Percentiles rank a stretch among this genome's conserved stretches.
Conservation (phyloP, 2,797 vertebrate genomes). For the Tangara arthus region DNA sequence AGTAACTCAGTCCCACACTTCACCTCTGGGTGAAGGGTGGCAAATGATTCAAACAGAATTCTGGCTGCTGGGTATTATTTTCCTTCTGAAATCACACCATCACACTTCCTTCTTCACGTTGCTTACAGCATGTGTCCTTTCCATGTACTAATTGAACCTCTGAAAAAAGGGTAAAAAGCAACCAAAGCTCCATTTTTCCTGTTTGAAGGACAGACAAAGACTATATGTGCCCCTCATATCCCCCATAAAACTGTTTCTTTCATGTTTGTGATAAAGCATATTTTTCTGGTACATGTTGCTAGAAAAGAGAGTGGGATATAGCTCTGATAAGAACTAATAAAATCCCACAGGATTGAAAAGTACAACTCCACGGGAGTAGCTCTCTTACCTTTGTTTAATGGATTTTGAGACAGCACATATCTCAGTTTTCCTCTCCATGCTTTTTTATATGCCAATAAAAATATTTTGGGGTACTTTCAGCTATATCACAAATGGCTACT, state of each 20-base stretch:
- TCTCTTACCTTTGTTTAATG: conserved; percentile 31
- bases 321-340: neutral
- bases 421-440: neutral
- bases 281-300: neutral
- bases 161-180: neutral
- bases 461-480: neutral
- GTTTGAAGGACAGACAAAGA: neutral
- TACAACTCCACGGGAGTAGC: neutral
- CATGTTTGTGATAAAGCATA: neutral
- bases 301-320: neutral
- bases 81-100: neutral
- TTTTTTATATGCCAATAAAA: neutral
- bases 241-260: neutral
- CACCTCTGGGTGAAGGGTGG: neutral
- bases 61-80: neutral
- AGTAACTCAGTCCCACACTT: rapidly evolving
- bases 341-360: neutral
- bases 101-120: neutral
- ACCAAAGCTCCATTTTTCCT: neutral
- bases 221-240: rapidly evolving
- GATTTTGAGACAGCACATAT: too few relatives aligned
- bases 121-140: neutral
- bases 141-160: rapidly evolving
- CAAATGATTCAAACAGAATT: neutral
- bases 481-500: neutral